Evolutionary conservation across 2,888 invertebrate genomes (phyloP).

Genomic region (Syrista parreyssii): DNA sequence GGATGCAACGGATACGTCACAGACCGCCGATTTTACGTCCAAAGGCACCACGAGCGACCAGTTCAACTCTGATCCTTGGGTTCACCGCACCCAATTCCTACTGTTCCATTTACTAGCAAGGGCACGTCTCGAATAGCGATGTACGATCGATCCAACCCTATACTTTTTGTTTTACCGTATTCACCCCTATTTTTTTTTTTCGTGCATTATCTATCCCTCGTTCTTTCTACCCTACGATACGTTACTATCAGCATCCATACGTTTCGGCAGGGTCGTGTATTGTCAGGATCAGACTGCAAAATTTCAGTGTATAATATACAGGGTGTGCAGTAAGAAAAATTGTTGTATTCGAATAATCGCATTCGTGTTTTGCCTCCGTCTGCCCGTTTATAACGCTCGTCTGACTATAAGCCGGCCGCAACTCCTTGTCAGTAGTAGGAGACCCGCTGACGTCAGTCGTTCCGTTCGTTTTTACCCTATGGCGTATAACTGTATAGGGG

Average conservation of each 20-base stretch:
- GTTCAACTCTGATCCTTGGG: neutral
- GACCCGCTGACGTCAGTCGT: slow-evolving; percentile 9
- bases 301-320: neutral
- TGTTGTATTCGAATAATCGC: neutral
- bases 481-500: neutral
- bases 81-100: neutral
- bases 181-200: neutral
- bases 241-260: neutral
- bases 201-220: neutral
- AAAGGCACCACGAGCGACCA: slow-evolving; percentile 6
- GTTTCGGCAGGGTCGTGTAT: neutral
- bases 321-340: neutral
- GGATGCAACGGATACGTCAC: slow-evolving; percentile 14
- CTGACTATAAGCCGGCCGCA: slow-evolving; percentile 22
- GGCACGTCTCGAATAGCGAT: neutral
- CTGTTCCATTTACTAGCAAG: neutral
- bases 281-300: neutral
- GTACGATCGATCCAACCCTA: neutral
- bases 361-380: neutral
- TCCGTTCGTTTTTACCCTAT: neutral
- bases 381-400: slow-evolving; percentile 1
- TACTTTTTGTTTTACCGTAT: no score
- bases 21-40: slow-evolving; percentile 18
- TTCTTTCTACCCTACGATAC: neutral
- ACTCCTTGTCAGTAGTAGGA: slow-evolving; percentile 42